Base-by-base conservation (phyloP, 2,888 invertebrate genomes). In the Stenchaetothrips biformis region DNA sequence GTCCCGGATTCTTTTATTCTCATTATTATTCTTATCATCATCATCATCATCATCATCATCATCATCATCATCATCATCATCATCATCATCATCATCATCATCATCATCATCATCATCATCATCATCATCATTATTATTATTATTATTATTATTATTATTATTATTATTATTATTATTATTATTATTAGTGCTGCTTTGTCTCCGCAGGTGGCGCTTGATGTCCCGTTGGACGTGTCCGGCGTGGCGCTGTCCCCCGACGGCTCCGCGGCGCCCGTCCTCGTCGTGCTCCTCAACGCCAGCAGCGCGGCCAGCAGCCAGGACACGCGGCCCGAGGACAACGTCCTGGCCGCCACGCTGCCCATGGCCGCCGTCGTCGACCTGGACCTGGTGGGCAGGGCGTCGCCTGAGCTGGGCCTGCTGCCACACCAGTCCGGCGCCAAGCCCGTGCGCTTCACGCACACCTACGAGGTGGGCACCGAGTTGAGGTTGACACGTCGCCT, bases 301-400 rank as follows among this genome's bases (percentile, higher is more conserved):
- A 53, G 53, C 53, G 53, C 53, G 53, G 67, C 25, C 25, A 25
- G 7, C 67, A 25, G 67, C 8, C 21, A 11, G 25, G 67, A 8
- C 67, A 25, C 21, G 21, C 21, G 25, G 59, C 13, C 59, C 59
- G 59, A 13, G 53, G 53, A 53, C 53, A 53, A 9, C 25, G 67
- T 11, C 11, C 67, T 21, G 9, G 7, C 67, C 9, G 7, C 25
- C 7, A 21, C 11, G 67, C 25, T 74, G 67, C 67, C 67, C 2
- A 21, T 74, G 8, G 67, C 67, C 25, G 67, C 67, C 67, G 25
- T 74, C 67, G 67, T 74, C 4, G 67, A 74, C 25, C 67, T 74
- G 67, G 67, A 74, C 21, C 21, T 74, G 21, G 67, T 74, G 8
- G 67, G 67, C 25, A 74, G 67, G 67, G 67, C 67, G 67, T 74